Evolutionary conservation across 2,113 vertebrate species (phyloP).

Genomic region (Ctenodactylus gundi): DNA sequence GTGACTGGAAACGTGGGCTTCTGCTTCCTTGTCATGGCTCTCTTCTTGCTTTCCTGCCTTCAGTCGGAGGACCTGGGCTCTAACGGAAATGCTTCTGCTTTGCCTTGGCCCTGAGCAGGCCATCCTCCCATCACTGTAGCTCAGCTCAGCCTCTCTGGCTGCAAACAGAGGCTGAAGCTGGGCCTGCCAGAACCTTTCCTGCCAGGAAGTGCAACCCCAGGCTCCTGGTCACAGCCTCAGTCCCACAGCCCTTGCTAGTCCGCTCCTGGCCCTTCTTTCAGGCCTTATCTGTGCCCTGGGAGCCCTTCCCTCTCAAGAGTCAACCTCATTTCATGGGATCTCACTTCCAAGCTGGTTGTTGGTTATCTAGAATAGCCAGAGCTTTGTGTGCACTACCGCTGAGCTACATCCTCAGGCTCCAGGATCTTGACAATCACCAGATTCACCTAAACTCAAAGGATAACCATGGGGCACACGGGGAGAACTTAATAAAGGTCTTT

Average conservation of each 20-base stretch:
- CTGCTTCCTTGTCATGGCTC: fast-evolving
- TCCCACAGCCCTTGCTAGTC: no score
- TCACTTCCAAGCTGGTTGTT: background rate
- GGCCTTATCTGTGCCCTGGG: background rate
- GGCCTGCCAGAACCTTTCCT: background rate
- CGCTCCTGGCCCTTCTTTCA: background rate
- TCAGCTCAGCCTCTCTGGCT: background rate
- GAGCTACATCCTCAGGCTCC: background rate
- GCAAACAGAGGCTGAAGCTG: background rate
- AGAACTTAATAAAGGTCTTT: background rate
- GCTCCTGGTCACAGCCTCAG: no score
- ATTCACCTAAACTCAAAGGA: background rate
- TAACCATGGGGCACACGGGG: background rate
- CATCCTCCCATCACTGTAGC: background rate
- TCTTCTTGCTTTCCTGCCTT: background rate
- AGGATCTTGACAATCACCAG: background rate
- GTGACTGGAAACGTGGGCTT: background rate
- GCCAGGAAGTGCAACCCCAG: background rate
- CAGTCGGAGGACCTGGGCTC: background rate
- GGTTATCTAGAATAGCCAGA: background rate
- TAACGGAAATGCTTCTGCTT: background rate
- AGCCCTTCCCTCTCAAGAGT: background rate
- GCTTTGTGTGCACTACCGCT: background rate
- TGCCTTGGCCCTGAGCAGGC: background rate
- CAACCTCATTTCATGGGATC: background rate